A percentile compares a stretch with the other conserved stretches of the same genome.
Conservation (phyloP, 2,113 vertebrate genomes). For the Struthio camelus region DNA sequence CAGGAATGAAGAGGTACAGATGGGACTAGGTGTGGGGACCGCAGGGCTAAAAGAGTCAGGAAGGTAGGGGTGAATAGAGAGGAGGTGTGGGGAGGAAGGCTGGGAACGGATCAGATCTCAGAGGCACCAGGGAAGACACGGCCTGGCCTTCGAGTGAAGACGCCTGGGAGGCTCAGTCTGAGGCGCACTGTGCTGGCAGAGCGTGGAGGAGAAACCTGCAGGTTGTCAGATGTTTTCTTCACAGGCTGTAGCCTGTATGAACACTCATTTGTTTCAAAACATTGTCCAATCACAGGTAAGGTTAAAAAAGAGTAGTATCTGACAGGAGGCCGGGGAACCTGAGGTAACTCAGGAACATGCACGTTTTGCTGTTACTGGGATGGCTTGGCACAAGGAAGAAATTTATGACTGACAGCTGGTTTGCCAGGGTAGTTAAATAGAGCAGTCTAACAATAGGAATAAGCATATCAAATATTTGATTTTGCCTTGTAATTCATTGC, state of each 20-base stretch:
- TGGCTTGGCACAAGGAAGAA: conserved; percentile 9
- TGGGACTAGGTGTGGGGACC: background rate
- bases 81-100: background rate
- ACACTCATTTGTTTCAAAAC: background rate
- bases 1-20: background rate
- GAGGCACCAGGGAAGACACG: background rate
- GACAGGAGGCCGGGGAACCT: background rate
- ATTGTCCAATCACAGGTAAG: background rate
- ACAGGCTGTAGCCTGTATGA: background rate
- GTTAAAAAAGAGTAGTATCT: background rate
- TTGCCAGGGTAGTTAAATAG: conserved; percentile 21
- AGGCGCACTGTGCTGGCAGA: accelerated
- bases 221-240: background rate
- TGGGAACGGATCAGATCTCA: background rate
- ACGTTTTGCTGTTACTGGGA: background rate
- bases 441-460: conserved; percentile 20
- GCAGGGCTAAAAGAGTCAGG: background rate
- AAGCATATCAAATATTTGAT: conserved; percentile 58
- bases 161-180: background rate
- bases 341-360: background rate
- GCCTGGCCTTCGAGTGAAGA: accelerated
- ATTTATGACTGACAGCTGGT: background rate
- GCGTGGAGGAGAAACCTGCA: background rate
- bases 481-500: conserved; percentile 45
- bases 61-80: background rate